Evolutionary conservation across 1,140 invertebrate species (phyloP), one percentile per base, ranked within the genome.

Genomic region (Polypedilum pembai): DNA sequence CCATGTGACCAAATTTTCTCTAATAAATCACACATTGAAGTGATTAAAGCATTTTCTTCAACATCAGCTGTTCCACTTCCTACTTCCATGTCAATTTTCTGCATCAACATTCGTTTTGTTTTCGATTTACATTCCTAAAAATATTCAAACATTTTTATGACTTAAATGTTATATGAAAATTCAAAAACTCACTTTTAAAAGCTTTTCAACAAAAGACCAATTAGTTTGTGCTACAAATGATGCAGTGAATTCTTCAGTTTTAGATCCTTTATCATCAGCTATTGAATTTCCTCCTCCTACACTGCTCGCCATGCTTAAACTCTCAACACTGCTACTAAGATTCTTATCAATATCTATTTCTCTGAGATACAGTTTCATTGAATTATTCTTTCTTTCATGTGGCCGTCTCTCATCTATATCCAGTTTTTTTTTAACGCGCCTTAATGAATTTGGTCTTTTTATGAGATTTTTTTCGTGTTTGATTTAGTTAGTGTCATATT

Each of bases 1-100:
- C 97, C 98, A 83, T 99, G 97, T 1, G 94, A 94, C 98, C 98
- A 99, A 65, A 99, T 93, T 76, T 98, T 87, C 83, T 99, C 98
- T 12, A 99, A 81, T 41, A 99, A 86, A 85, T 99, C 98, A 85
- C 98, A 99, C 0, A 99, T 86, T 78, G 94, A 94, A 12, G 95
- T 96, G 8, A 99, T 98, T 74, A 99, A 86, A 0, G 97, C 99
- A 80, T 97, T 99, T 82, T 99, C 98, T 85, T 99, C 98, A 0
- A 96, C 90, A 69, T 69, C 65, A 18, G 65, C 65, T 10, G n/a
- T 69, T 3, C 65, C 65, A 69, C 17, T 69, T 10, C 88, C 88
- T 0, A 85, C 85, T 86, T 99, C 98, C 10, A 93, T 94, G 1
- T 95, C 95, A 91, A 99, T 94, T 85, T 99, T 99, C 78, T 98